Evolutionary conservation across 1,140 invertebrate species (phyloP).

Genomic region (Lepidurus couesii): DNA sequence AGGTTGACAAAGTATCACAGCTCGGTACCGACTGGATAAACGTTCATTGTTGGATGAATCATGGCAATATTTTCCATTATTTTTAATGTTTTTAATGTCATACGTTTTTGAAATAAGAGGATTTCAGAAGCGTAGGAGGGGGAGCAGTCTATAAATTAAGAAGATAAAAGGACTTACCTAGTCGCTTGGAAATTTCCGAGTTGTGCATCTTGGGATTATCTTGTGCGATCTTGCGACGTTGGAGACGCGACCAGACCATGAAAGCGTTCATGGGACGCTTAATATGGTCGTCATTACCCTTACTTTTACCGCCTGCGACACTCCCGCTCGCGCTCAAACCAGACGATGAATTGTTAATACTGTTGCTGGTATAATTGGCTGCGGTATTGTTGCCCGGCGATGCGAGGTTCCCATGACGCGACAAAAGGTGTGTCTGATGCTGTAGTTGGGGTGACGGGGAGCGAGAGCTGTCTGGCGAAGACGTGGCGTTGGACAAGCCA

Average conservation of each 20-base stretch:
- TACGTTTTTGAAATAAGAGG: not conserved
- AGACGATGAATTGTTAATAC: not conserved
- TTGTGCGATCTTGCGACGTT: slow-evolving; percentile 81
- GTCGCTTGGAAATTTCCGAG: slow-evolving; percentile 87
- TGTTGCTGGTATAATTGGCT: slow-evolving; percentile 16
- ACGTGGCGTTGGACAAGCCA: slow-evolving; percentile 27
- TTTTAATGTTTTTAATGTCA: not conserved
- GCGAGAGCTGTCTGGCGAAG: slow-evolving; percentile 30
- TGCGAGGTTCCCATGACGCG: slow-evolving; percentile 23
- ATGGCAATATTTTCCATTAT: not conserved
- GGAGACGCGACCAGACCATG: slow-evolving; percentile 67
- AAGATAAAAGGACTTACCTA: slow-evolving; percentile 57
- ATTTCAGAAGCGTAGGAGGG: not conserved
- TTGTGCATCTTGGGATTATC: slow-evolving; percentile 98
- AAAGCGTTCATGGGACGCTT: slow-evolving; percentile 65
- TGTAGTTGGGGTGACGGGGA: slow-evolving; percentile 26
- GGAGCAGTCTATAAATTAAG: no score
- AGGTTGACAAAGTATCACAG: not conserved
- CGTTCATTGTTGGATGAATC: slow-evolving; percentile 20
- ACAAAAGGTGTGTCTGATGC: slow-evolving; percentile 22
- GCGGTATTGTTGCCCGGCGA: slow-evolving; percentile 1
- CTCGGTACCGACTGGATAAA: not conserved
- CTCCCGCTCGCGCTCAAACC: not conserved
- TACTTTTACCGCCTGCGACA: slow-evolving; percentile 25
- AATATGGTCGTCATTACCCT: slow-evolving; percentile 49